Conservation (phyloP, 2,888 invertebrate species). For the Drosophila macrospina region DNA sequence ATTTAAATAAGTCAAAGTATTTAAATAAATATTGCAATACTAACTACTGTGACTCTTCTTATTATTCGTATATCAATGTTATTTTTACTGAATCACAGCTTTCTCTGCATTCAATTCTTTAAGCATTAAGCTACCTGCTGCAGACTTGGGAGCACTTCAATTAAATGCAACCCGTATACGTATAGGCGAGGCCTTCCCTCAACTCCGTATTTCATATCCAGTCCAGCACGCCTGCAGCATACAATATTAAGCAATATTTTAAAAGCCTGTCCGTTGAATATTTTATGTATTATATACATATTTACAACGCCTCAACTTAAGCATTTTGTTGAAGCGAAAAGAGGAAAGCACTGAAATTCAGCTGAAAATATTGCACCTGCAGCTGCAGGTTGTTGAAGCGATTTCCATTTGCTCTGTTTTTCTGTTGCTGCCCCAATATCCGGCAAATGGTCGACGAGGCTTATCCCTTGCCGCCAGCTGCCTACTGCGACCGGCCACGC, state of each 20-base stretch:
- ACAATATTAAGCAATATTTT: conserved; percentile 65
- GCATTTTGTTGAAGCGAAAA: conserved; percentile 34
- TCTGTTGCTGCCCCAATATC: conserved; percentile 65
- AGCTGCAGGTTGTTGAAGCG: conserved; percentile 63
- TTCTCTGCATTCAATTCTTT: conserved; percentile 27
- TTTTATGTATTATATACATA: conserved; percentile 55
- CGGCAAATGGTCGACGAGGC: conserved; percentile 69
- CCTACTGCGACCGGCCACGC: conserved; percentile 31
- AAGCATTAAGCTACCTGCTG: not conserved
- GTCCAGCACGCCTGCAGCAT: conserved; percentile 17
- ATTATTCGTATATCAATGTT: not conserved
- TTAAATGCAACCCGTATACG: conserved; percentile 40
- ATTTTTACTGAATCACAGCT: not conserved
- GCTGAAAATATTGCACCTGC: conserved; percentile 71
- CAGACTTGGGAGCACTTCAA: conserved; percentile 40
- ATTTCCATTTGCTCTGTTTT: conserved; percentile 45
- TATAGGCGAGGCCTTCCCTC: conserved; percentile 13
- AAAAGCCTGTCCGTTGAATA: conserved; percentile 67
- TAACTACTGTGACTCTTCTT: not conserved
- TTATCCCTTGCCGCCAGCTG: conserved; percentile 58
- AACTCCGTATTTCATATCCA: not conserved
- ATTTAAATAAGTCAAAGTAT: not conserved
- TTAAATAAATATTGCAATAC: not conserved
- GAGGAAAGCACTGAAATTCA: conserved; percentile 34
- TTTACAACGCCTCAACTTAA: conserved; percentile 58